Evolutionary conservation across 1,140 invertebrate genomes (phyloP), one percentile per base, ranked within the genome.

Genomic region (Drosophila murphyi): DNA sequence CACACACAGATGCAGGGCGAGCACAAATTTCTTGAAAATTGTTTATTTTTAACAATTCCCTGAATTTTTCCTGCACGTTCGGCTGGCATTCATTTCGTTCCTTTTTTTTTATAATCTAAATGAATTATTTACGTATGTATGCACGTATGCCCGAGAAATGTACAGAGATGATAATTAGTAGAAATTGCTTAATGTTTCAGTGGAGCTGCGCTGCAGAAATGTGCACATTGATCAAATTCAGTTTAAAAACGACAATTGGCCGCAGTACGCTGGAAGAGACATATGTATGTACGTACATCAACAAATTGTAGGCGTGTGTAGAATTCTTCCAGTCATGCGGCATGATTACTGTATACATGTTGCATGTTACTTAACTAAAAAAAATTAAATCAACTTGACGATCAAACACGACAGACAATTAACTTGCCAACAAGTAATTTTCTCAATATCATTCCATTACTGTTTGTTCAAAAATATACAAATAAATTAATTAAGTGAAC

Each of bases 21-120:
- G 55, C 31, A 34, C 4, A 59, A 43, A 69, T 72, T 56, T 88
- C 86, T 89, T n/a, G 55, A 76, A 88, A 89, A 56, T 31, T 70
- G 56, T 64, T 72, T 60, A 60, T 75, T 81, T 65, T 59, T 59
- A 89, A 82, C 77, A 86, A 78, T 88, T 88, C 86, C 12, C 29
- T 61, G 69, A 72, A 76, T 76, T 71, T 39, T 43, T n/a, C 10
- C 45, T 56, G 43, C 12, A 60, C 48, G 57, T 34, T 59, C 12
- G 56, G 39, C 41, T 69, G 57, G 45, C 34, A 57, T 67, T 57
- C 64, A 50, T 47, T 45, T 52, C 57, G 54, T 62, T 67, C 28
- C 43, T 43, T 39, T 28, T 34, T 51, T 37, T 43, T 71, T 37
- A 71, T 56, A 64, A 76, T 54, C 45, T 69, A 59, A 76, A 72